These are phyloP conservation scores for Oxyruncus cristatus DNA, from an alignment of 2,113 vertebrate genomes.

Conservation along the genomic window DNA sequence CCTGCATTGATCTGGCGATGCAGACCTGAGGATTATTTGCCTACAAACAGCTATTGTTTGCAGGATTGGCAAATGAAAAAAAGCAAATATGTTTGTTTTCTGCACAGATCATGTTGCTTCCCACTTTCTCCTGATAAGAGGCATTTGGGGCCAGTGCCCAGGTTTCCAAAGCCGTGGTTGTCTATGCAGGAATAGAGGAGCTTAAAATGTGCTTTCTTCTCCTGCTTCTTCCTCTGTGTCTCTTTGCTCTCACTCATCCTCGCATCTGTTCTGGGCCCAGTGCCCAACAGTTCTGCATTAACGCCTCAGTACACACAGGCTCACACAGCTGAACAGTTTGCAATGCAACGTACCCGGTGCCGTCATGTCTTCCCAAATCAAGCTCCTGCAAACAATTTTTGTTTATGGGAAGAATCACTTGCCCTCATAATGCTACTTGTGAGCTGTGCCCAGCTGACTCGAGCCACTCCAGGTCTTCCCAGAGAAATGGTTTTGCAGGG, in stretches of 20 bases:
- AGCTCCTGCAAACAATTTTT: neutral
- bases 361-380: neutral
- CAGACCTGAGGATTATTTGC: conserved; percentile 24
- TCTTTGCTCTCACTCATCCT: neutral
- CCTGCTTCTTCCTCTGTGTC: neutral
- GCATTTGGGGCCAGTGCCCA: neutral
- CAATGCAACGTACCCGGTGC: neutral
- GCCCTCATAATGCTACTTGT: neutral
- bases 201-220: neutral
- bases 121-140: conserved; percentile 37
- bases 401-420: neutral
- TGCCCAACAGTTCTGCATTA: conserved; percentile 54
- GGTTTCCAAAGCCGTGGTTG: neutral
- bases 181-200: neutral
- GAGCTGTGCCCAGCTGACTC: neutral
- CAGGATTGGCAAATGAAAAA: conserved; percentile 28
- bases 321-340: neutral
- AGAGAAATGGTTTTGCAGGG: neutral
- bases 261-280: conserved; percentile 66
- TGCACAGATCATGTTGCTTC: conserved; percentile 20
- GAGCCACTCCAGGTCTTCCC: neutral
- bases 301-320: conserved; percentile 43
- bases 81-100: conserved; percentile 28
- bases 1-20: neutral
- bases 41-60: conserved; percentile 38